Percentiles rank a stretch among this genome's conserved stretches.
These are phyloP conservation scores for Clangula hyemalis DNA, from an alignment of 2,797 vertebrate species.

Conservation along the genomic window DNA sequence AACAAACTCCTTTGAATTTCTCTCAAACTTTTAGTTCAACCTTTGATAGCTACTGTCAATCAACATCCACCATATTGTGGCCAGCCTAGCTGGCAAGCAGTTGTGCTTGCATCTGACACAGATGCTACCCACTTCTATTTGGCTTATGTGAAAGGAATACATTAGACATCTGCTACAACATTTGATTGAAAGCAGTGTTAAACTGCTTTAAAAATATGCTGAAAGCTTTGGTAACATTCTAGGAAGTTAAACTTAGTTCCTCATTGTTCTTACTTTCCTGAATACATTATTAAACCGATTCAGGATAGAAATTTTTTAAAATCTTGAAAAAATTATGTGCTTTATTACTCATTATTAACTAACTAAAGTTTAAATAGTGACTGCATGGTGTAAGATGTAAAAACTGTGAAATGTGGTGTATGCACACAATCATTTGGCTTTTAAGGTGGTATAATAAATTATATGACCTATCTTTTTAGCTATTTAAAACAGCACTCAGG, in stretches of 20 bases:
- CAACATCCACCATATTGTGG: background rate
- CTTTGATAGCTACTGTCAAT: conserved; percentile 19
- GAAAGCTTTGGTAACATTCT: background rate
- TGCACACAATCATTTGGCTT: background rate
- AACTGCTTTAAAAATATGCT: background rate
- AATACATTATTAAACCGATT: background rate
- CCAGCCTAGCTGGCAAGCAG: background rate
- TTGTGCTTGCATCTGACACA: conserved; percentile 4
- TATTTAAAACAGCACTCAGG: background rate
- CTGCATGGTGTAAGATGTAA: background rate
- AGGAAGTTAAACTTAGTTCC: background rate
- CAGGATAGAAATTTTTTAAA: background rate
- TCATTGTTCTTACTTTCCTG: background rate
- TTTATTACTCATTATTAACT: background rate
- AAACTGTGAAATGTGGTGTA: background rate
- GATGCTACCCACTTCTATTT: conserved; percentile 8
- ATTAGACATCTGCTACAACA: conserved; percentile 36
- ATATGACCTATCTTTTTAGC: background rate
- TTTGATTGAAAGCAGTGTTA: conserved; percentile 21
- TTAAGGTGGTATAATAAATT: background rate
- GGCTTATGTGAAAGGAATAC: conserved; percentile 17
- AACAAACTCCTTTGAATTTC: background rate
- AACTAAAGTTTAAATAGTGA: background rate
- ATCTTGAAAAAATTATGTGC: background rate
- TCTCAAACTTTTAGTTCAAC: background rate